Base-by-base conservation (phyloP, 2,888 invertebrate species). In the Melanchra persicariae region DNA sequence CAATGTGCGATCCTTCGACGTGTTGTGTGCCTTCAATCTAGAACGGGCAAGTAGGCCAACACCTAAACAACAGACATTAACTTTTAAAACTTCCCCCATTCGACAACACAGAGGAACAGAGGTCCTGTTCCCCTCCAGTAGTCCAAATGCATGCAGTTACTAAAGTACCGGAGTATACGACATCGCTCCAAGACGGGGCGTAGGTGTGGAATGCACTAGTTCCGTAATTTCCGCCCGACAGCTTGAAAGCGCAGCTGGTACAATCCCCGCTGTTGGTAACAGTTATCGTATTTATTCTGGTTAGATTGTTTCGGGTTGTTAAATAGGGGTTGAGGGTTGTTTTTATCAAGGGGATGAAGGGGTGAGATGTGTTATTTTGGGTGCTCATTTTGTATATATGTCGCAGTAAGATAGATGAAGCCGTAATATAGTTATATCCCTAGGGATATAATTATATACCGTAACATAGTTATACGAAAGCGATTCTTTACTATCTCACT, bases 221-320 rank as follows among this genome's bases (percentile, higher is more conserved):
- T 81, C 77, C 62, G 84, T 81, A 87, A 87, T 87, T 87, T 86
- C 84, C 81, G 81, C 66, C 74, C 83, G 79, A 62, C 72, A 57
- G 70, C 60, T 63, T 64, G 67, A 60, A 37, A 79, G 77, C 76
- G 69, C 87, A 87, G 87, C 78, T 87, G 87, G 66, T 68, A 54
- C 68, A 43, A 52, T 57, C 65, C 67, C n/a, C 47, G 62, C 68
- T 60, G 59, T 64, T 67, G 10, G 67, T 65, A n/a, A 62, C 72
- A 76, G 73, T 61, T 74, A 79, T 71, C 61, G 75, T 74, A 82
- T 71, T 78, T 81, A 78, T 70, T 65, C 63, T 65, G 62, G 61
- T 47, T 70, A 83, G 63, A 79, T 70, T 70, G 78, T 81, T 81
- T 70, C 34, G 52, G 43, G 49, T 49, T 55, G 66, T 68, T 70